phyloP scores from a whole-genome alignment of 2,113 vertebrate genomes.

The Plotosus lineatus region DNA sequence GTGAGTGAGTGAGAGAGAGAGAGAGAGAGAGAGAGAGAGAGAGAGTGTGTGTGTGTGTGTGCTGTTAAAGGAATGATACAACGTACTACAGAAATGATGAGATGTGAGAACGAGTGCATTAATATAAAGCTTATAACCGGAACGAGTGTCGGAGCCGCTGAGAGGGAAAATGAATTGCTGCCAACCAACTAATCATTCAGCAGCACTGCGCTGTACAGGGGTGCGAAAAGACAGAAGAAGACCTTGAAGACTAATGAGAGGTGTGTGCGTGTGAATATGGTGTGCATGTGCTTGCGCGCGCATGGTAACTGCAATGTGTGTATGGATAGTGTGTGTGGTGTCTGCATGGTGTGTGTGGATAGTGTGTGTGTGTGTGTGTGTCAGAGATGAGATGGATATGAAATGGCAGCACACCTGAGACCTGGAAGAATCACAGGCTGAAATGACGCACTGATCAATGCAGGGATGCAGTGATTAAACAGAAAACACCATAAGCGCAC shows the following conservation, averaged over 20 bases:
- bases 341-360: no score
- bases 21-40: background rate
- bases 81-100: background rate
- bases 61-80: background rate
- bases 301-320: no score
- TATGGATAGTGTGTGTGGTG: no score
- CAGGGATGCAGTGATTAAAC: constrained; percentile 4
- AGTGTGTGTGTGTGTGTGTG: no score
- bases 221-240: background rate
- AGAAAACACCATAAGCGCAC: background rate
- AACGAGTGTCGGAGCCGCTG: background rate
- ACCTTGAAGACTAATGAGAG: background rate
- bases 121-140: background rate
- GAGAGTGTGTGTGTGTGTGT: background rate
- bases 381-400: constrained; percentile 14
- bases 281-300: background rate
- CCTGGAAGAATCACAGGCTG: background rate
- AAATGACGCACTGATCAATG: constrained; percentile 28
- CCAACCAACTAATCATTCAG: background rate
- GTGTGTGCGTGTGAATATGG: no score
- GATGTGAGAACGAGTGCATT: background rate
- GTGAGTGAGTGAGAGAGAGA: background rate
- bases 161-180: background rate
- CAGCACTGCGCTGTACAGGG: background rate
- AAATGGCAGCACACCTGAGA: constrained; percentile 14